Evolutionary conservation across 2,797 vertebrate genomes (phyloP).

Genomic region (Aselliscus stoliczkanus): DNA sequence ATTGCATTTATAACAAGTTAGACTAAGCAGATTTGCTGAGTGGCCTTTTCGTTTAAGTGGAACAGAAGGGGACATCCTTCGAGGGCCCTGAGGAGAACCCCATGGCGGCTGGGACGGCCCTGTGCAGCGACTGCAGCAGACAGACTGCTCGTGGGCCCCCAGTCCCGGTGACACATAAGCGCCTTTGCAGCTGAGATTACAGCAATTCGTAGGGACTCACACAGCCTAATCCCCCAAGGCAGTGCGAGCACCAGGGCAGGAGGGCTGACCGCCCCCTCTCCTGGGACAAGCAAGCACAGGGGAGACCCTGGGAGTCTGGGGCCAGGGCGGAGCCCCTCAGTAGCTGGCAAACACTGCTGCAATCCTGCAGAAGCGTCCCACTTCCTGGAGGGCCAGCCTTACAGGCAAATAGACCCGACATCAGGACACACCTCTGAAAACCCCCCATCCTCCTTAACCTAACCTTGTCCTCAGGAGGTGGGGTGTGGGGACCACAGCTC

Average conservation of each 20-base stretch:
- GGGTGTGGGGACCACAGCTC: background rate
- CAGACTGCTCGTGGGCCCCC: background rate
- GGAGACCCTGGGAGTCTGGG: background rate
- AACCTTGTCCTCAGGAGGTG: background rate
- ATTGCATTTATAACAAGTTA: background rate
- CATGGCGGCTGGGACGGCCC: background rate
- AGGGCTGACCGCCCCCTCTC: background rate
- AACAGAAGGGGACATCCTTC: background rate
- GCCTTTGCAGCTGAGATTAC: slow-evolving; percentile 45
- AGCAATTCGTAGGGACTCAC: background rate
- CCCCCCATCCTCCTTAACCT: background rate
- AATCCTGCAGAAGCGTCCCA: too few relatives aligned
- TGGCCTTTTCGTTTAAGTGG: background rate
- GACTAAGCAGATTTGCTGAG: background rate
- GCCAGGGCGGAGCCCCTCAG: background rate
- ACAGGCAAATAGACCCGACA: background rate
- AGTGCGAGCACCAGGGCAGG: rapidly evolving
- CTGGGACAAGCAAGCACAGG: background rate
- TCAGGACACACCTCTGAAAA: background rate
- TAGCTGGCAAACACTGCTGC: rapidly evolving
- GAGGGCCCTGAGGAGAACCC: background rate
- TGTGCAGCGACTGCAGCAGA: background rate
- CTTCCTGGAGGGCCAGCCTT: background rate
- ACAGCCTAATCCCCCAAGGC: background rate
- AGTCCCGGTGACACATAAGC: background rate